A percentile compares a stretch with the other conserved stretches of the same genome.
phyloP scores from a whole-genome alignment of 2,797 vertebrate genomes.

The Acanthis flammea region DNA sequence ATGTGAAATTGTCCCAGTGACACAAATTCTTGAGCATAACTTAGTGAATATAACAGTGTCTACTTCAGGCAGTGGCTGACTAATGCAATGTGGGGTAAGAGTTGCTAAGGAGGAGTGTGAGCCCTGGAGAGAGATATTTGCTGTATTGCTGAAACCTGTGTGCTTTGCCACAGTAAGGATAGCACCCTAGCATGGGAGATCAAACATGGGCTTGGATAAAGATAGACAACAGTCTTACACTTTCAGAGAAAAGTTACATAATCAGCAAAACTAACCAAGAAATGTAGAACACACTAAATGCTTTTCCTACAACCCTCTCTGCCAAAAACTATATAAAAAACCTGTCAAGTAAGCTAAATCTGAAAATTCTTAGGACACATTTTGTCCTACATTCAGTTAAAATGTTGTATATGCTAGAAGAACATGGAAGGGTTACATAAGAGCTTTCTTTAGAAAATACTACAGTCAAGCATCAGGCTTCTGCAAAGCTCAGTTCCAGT shows the following conservation, averaged over 20 bases:
- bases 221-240: not conserved
- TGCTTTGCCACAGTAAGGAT: not conserved
- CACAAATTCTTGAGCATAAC: not conserved
- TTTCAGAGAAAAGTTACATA: not conserved
- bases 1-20: not conserved
- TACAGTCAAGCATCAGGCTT: not conserved
- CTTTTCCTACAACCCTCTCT: not conserved
- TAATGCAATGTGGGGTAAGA: not conserved
- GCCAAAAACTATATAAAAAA: not conserved
- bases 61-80: not conserved
- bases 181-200: not conserved
- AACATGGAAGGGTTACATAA: not conserved
- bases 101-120: not conserved
- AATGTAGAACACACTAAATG: not conserved
- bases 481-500: not conserved
- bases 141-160: not conserved
- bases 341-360: not conserved
- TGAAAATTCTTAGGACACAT: not conserved
- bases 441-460: not conserved
- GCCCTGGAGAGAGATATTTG: not conserved
- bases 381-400: not conserved
- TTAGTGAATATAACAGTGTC: not conserved
- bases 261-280: not conserved
- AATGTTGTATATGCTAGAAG: not conserved
- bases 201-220: not conserved